Evolutionary conservation across 1,140 invertebrate species (phyloP), one percentile per base, ranked within the genome.

Genomic region (Apis laboriosa): DNA sequence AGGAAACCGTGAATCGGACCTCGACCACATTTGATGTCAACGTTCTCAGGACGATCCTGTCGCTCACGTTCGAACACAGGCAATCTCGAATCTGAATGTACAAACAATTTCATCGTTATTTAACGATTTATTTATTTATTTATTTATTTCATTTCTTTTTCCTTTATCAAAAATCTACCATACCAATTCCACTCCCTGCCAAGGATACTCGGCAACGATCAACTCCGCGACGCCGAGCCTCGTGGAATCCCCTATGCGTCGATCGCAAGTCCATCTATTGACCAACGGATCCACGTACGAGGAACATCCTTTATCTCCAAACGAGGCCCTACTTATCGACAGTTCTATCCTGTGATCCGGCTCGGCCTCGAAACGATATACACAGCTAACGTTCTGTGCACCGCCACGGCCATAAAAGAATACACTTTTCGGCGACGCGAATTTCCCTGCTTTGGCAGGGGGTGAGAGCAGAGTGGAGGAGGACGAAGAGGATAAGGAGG

Each of bases 341-440:
- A 97, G 90, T 90, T 96, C 95, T 70, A 97, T 95, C 86, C 96
- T 93, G 90, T 97, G 96, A 55, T 96, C 95, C n/a, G 95, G 92
- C 77, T 95, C 95, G 0, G 96, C 95, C 92, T 96, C 96, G 90
- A 98, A 97, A 89, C 96, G 95, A 90, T 97, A 96, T 58, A 96
- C 94, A 90, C 97, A 98, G 78, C 95, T 97, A 53, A 98, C 91
- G 91, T 97, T 97, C 86, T 95, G 95, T 15, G 96, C 95, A 2
- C 97, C 97, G 4, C 97, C 97, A 74, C 97, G 94, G 3, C 97
- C 97, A 88, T 97, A 98, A 86, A 97, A 96, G 93, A 98, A 98
- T 24, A 97, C 97, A 88, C 96, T 97, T 84, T 95, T 95, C 0
- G 97, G 97, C 2, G 97, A 97, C 88, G 95, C 95, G 90, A 97